Percentiles rank a stretch among this genome's conserved stretches.
phyloP scores from a whole-genome alignment of 2,113 vertebrate species.

The Dendropsophus ebraccatus region DNA sequence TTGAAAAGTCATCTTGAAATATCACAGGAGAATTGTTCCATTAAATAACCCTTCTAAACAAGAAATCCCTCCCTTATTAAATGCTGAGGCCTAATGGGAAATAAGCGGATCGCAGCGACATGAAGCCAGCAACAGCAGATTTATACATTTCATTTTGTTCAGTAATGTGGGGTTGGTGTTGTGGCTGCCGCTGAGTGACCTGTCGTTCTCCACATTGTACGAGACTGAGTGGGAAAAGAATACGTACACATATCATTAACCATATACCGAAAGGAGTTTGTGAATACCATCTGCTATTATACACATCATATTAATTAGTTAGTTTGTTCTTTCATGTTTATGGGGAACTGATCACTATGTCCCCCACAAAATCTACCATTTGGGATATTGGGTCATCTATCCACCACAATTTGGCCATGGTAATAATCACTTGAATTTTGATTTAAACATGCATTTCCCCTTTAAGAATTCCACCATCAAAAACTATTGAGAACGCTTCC shows the following conservation, averaged over 20 bases:
- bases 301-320: no score
- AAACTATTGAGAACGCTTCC: neutral
- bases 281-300: no score
- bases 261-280: no score
- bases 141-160: neutral
- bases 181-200: neutral
- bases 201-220: neutral
- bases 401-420: no score
- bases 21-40: slow-evolving; percentile 14
- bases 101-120: neutral
- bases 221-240: no score
- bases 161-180: neutral
- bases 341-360: no score
- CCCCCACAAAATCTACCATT: no score
- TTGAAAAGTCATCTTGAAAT: slow-evolving; percentile 43
- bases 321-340: no score
- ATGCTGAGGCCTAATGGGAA: neutral
- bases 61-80: neutral
- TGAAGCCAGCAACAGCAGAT: neutral
- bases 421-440: no score
- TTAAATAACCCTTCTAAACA: slow-evolving; percentile 18
- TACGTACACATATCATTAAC: no score
- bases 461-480: neutral
- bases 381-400: no score
- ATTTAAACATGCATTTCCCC: neutral